Evolutionary conservation across 1,140 invertebrate genomes (phyloP), one percentile per base, ranked within the genome.

Genomic region (Magallana angulata): DNA sequence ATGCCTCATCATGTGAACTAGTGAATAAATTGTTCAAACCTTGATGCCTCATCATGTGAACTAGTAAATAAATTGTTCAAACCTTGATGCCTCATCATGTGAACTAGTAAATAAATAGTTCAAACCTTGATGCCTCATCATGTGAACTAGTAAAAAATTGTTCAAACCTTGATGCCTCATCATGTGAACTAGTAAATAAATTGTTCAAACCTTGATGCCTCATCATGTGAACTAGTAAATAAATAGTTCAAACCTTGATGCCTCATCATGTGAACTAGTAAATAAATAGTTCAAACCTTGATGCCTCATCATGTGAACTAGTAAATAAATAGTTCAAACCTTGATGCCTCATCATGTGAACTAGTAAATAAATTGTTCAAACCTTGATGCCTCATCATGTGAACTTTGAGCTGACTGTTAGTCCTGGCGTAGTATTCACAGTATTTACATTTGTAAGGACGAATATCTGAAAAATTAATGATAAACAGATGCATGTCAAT

Each of bases 51-150:
- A 96, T 95, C 93, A 95, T 95, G 88, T 96, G 95, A 14, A 96
- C 95, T 90, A 24, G 36, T 36, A 1, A 36, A 36, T 36, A 36
- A 36, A 36, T 36, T 0, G 36, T 36, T 36, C 91, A 87, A 90
- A 95, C 95, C 95, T 92, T 95, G 93, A 92, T 95, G 95, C 71
- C 95, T 89, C 94, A 96, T 95, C 93, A 95, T 95, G 88, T 96
- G 95, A 14, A 96, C 95, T 90, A 24, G 36, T 36, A 1, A 36
- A 36, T 36, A 36, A 36, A 36, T 36, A 0, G 36, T 36, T 36
- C 91, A 87, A 90, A 95, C 95, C 95, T 92, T 95, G 93, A 92
- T 95, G 95, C 71, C 95, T 89, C 94, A 96, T 95, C 93, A 95
- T 95, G 88, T 96, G 95, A 14, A 96, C 95, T 90, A 24, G 36